Evolutionary conservation across 2,113 vertebrate species (phyloP), one percentile per base, ranked within the genome.

Genomic region (Acanthisitta chloris): DNA sequence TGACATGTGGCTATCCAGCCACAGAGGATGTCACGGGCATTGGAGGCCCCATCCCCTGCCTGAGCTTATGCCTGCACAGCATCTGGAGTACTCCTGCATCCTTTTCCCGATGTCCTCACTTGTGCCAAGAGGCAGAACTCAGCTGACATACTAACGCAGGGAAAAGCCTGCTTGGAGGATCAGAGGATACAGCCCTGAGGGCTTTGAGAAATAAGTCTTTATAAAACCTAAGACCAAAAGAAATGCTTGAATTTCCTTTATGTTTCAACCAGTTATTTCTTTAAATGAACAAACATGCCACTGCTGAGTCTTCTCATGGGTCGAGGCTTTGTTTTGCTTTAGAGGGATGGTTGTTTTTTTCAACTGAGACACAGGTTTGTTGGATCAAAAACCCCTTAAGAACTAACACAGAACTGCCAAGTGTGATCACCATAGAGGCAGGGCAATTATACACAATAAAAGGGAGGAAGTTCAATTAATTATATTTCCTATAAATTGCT

Each of bases 171-270:
- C 67, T 85, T 23, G 29, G 34, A 82, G 81, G 54, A 91, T 62
- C 70, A 73, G 58, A 77, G 73, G 77, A 66, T 12, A 52, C 26
- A 48, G 67, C 62, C 80, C 64, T 1, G 1, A 66, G 62, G 76
- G 82, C 72, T 81, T 46, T 51, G 46, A 90, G 90, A 91, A 96
- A 62, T 64, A 73, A 70, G 23, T 38, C 85, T 86, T 83, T 86
- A 51, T 94, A 77, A 88, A 86, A 77, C 20, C 12, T 43, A 55
- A 90, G 34, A 90, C 84, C 62, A 73, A n/a, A 89, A 93, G 14
- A 95, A 92, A 88, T 66, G 46, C 58, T 83, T 1, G 1, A 66
- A 91, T 88, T 96, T 96, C 85, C 87, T 94, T 93, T 93, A 90
- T 66, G 17, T 94, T 96, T 95, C 54, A 82, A 40, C 20, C 34